Conservation (phyloP, 2,113 vertebrate species). For the Cheilinus undulatus region DNA sequence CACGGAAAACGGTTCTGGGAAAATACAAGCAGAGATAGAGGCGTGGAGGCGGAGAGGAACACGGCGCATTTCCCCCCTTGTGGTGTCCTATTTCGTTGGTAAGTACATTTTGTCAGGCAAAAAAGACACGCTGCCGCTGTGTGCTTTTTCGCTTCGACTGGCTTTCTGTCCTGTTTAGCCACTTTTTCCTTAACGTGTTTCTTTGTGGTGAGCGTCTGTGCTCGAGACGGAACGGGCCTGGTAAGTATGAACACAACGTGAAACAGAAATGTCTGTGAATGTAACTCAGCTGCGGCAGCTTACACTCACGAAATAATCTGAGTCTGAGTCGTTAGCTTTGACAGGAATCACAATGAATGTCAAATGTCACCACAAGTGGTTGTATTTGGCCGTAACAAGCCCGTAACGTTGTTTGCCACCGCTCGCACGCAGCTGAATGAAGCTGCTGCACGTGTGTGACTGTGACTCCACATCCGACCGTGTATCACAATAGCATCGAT, state of each 20-base stretch:
- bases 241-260: slow-evolving; percentile 29
- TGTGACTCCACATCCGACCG: slow-evolving; percentile 35
- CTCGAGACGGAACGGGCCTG: slow-evolving; percentile 50
- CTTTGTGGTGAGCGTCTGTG: slow-evolving; percentile 27
- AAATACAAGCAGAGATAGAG: slow-evolving; percentile 48
- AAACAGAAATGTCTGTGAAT: slow-evolving; percentile 13
- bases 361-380: background rate
- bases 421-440: slow-evolving; percentile 46
- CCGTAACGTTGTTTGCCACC: background rate
- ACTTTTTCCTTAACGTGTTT: slow-evolving; percentile 31
- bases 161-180: background rate
- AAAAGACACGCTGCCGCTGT: slow-evolving; percentile 4
- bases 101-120: slow-evolving; percentile 60
- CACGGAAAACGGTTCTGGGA: slow-evolving; percentile 57
- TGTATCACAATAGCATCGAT: slow-evolving; percentile 38
- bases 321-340: background rate
- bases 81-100: slow-evolving; percentile 74
- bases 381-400: background rate
- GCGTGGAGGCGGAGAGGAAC: slow-evolving; percentile 57
- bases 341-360: background rate
- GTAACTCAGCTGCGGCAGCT: slow-evolving; percentile 18
- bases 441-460: slow-evolving; percentile 64
- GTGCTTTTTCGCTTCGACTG: background rate
- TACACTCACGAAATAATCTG: background rate
- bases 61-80: slow-evolving; percentile 38